Evolutionary conservation across 1,140 invertebrate species (phyloP).

Genomic region (Conus betulinus): DNA sequence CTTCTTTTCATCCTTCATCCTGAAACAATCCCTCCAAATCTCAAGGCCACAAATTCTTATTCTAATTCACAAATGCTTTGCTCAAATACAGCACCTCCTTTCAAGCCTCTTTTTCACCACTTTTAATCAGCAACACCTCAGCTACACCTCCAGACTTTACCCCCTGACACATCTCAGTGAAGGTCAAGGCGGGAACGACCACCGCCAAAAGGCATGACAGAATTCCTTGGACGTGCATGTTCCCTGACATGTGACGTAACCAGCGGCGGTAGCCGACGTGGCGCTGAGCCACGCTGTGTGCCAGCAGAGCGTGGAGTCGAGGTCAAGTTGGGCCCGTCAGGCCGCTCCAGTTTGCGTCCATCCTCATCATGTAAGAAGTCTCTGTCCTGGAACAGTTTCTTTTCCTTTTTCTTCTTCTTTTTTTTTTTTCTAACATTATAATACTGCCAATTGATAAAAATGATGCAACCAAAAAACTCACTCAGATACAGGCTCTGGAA

Average conservation of each 20-base stretch:
- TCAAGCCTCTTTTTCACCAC: not conserved
- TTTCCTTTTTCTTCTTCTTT: not conserved
- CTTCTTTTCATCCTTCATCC: too few relatives aligned
- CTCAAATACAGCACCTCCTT: not conserved
- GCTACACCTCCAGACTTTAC: not conserved
- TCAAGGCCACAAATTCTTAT: too few relatives aligned
- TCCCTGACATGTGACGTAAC: not conserved
- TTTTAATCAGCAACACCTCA: not conserved
- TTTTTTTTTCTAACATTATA: not conserved
- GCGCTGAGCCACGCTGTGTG: not conserved
- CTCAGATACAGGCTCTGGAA: too few relatives aligned
- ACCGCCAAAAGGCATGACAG: not conserved
- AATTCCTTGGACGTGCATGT: not conserved
- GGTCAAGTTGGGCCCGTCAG: not conserved
- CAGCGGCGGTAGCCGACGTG: slow-evolving; percentile 1
- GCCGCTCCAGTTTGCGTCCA: slow-evolving; percentile 19
- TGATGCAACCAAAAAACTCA: too few relatives aligned
- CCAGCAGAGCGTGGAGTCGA: not conserved
- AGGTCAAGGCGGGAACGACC: not conserved
- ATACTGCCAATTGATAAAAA: too few relatives aligned
- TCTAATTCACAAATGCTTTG: too few relatives aligned
- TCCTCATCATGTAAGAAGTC: slow-evolving; percentile 39
- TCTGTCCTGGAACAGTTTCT: slow-evolving; percentile 14
- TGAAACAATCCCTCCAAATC: too few relatives aligned
- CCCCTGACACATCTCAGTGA: not conserved